These are phyloP conservation scores for Melipona quadrifasciata DNA, from an alignment of 1,140 invertebrate species.

Conservation along the genomic window DNA sequence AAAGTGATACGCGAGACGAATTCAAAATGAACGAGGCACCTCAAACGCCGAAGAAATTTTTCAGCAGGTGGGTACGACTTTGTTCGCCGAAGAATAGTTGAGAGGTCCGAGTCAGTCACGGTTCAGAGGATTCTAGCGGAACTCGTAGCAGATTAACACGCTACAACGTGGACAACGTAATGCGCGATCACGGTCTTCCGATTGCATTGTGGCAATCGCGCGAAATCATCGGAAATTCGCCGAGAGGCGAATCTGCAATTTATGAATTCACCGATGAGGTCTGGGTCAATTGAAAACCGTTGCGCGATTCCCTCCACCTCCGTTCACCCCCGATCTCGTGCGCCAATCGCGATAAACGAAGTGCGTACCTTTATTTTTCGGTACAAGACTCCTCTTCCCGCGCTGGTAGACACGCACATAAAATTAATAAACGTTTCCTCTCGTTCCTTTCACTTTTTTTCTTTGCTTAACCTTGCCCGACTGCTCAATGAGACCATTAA, in stretches of 20 bases:
- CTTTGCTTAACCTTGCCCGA: constrained; percentile 1
- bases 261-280: constrained; percentile 6
- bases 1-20: not conserved
- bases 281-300: constrained; percentile 2
- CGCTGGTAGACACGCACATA: not conserved
- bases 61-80: not conserved
- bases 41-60: not conserved
- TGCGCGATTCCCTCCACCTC: not conserved
- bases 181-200: not conserved
- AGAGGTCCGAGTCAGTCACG: not conserved
- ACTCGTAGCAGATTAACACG: not conserved
- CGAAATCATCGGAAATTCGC: not conserved
- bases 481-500: constrained; percentile 13
- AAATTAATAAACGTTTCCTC: too few species aligned
- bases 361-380: not conserved
- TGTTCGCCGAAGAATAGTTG: not conserved
- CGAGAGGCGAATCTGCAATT: constrained; percentile 6
- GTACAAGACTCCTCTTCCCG: constrained; percentile 16
- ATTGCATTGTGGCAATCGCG: not conserved
- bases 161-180: not conserved
- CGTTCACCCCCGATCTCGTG: not conserved
- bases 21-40: not conserved
- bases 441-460: too few species aligned
- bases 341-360: not conserved
- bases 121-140: constrained; percentile 3